Percentiles rank a stretch among this genome's conserved stretches.
Conservation (phyloP, 2,113 vertebrate species). For the Meriones unguiculatus region DNA sequence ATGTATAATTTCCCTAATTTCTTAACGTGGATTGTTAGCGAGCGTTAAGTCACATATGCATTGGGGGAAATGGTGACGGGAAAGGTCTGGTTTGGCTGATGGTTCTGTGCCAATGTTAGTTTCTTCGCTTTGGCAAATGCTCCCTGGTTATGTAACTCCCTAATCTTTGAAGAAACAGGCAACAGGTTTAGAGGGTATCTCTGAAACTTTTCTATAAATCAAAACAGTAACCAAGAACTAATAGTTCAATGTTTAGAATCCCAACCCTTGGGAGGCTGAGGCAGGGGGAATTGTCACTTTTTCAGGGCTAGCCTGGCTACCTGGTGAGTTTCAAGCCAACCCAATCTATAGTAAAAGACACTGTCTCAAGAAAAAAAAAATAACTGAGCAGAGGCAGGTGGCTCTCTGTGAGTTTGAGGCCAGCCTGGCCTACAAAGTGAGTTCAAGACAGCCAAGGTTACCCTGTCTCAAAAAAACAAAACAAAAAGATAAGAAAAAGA, state of each 20-base stretch:
- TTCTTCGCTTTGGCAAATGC: slow-evolving; percentile 53
- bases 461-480: too few species aligned
- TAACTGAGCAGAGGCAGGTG: too few species aligned
- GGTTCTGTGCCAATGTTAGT: neutral
- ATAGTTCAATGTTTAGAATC: neutral
- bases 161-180: slow-evolving; percentile 31
- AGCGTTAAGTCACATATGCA: neutral
- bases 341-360: neutral
- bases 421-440: too few species aligned
- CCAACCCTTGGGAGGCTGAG: neutral
- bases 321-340: neutral
- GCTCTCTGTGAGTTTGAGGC: too few species aligned
- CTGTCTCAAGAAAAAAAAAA: neutral
- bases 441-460: too few species aligned
- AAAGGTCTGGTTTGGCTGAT: neutral
- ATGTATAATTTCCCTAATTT: neutral
- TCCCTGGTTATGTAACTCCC: neutral
- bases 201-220: slow-evolving; percentile 50
- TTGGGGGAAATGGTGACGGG: slow-evolving; percentile 23
- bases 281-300: neutral
- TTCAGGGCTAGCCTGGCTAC: neutral
- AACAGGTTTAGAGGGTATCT: slow-evolving; percentile 32
- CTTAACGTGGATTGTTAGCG: slow-evolving; percentile 6
- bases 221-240: neutral
- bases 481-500: neutral